Conservation (phyloP, 2,113 vertebrate species). For the Sardina pilchardus region DNA sequence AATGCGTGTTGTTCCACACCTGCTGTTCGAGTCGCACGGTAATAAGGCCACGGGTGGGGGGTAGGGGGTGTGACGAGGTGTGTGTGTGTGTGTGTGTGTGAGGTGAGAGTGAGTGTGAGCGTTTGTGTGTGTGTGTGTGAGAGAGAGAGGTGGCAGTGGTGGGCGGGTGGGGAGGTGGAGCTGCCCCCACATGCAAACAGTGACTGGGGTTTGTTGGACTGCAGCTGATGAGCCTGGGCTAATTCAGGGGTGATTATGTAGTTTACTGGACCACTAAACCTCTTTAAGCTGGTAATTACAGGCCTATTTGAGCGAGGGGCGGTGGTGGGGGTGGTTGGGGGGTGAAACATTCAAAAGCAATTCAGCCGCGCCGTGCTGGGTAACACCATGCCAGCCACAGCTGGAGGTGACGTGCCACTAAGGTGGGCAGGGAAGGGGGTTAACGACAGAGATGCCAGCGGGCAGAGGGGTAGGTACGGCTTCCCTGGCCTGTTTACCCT, state of each 20-base stretch:
- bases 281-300: slow-evolving; percentile 99
- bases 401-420: slow-evolving; percentile 85
- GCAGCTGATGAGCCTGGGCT: slow-evolving; percentile 98
- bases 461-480: background rate
- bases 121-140: background rate
- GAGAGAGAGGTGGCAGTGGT: slow-evolving; percentile 26
- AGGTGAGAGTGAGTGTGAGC: background rate
- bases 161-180: slow-evolving; percentile 36
- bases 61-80: background rate
- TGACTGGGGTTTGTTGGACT: slow-evolving; percentile 93
- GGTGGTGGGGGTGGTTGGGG: background rate
- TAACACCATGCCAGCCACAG: slow-evolving; percentile 83
- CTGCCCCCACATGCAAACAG: slow-evolving; percentile 82
- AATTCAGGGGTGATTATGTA: slow-evolving; percentile 99
- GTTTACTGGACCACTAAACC: slow-evolving; percentile 99
- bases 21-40: slow-evolving; percentile 83
- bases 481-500: background rate
- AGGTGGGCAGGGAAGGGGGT: too few relatives aligned
- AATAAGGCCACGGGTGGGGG: slow-evolving; percentile 70
- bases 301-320: slow-evolving; percentile 97
- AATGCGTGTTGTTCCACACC: slow-evolving; percentile 93
- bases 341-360: slow-evolving; percentile 91
- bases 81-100: slow-evolving; percentile 2
- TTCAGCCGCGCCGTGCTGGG: slow-evolving; percentile 82
- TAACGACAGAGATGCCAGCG: too few relatives aligned